Evolutionary conservation across 2,888 invertebrate species (phyloP), one percentile per base, ranked within the genome.

Genomic region (Emmelina monodactyla): DNA sequence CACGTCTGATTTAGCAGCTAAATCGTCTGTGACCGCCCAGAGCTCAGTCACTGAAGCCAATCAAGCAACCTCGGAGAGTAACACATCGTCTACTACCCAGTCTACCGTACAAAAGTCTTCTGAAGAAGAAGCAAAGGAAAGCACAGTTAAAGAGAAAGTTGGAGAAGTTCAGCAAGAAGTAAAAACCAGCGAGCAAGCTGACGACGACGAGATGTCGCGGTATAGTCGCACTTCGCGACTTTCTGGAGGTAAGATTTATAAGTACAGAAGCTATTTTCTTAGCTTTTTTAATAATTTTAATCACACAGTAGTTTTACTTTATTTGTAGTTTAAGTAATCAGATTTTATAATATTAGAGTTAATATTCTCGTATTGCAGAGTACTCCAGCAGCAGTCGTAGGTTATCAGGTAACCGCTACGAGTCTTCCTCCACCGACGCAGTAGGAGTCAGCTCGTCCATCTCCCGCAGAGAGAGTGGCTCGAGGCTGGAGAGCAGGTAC

Each of bases 161-260:
- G 45, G 50, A 38, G n/a, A 25, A 10, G 44, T 46, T 44, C 42
- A 45, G 34, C 47, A 52, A 36, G 46, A 53, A 45, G 54, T 42
- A 43, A 34, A 43, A 40, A 48, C 41, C 44, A 65, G 47, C 59
- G 50, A 53, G 55, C 76, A 78, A 76, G 53, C 72, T 75, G 29
- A 29, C 9, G 57, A 48, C 44, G 72, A 69, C 55, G 76, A 78
- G 42, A 81, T 84, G 58, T 83, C 86, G 47, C 83, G 85, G 52
- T 85, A 82, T 55, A 83, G 83, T 69, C 81, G 83, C 61, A 85
- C 85, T 53, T 82, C 85, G 56, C 83, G 82, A 69, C 78, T 82
- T 32, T 80, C 84, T 55, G 85, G 85, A 82, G 84, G 85, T 85
- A 62, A 60, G 53, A 7, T 10, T 19, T 19, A n/a, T 4, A 28